Conservation (phyloP, 37 sponge, comb jelly and placozoan genomes). For the Hormiphora californensis region DNA sequence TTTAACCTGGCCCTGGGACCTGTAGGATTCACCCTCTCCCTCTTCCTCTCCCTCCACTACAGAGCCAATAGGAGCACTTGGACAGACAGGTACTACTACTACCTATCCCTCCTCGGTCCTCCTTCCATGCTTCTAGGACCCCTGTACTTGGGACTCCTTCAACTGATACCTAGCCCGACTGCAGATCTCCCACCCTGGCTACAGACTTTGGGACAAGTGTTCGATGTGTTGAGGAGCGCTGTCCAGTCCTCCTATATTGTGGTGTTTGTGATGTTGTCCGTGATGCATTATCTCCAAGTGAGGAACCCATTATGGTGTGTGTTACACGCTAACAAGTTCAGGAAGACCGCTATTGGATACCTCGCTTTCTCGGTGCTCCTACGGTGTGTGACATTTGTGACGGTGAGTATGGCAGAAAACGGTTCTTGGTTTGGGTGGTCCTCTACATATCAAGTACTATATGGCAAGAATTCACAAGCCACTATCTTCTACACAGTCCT, state of each 20-base stretch:
- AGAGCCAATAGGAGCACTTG: not conserved
- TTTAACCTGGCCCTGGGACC: too few species aligned
- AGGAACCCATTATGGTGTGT: not conserved
- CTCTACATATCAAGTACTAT: not conserved
- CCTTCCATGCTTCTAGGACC: not conserved
- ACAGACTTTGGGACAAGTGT: not conserved
- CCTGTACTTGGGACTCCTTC: not conserved
- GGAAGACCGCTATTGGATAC: not conserved
- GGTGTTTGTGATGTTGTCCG: not conserved
- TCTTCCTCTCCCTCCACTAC: conserved; percentile 35
- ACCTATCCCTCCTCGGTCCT: not conserved
- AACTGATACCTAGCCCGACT: not conserved
- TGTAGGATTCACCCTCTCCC: not conserved
- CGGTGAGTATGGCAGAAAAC: not conserved
- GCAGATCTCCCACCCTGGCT: not conserved
- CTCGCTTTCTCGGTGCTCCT: not conserved
- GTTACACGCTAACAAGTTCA: conserved; percentile 1
- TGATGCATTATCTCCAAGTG: conserved; percentile 36
- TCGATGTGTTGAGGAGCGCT: not conserved
- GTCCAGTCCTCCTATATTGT: not conserved
- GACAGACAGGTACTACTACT: conserved; percentile 35
- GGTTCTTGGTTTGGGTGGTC: not conserved
- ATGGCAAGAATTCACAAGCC: not conserved
- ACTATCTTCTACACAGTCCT: not conserved
- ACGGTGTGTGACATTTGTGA: not conserved